Percentiles rank a stretch among this genome's conserved stretches.
phyloP scores from a whole-genome alignment of 2,113 vertebrate genomes.

The Vulpes vulpes region DNA sequence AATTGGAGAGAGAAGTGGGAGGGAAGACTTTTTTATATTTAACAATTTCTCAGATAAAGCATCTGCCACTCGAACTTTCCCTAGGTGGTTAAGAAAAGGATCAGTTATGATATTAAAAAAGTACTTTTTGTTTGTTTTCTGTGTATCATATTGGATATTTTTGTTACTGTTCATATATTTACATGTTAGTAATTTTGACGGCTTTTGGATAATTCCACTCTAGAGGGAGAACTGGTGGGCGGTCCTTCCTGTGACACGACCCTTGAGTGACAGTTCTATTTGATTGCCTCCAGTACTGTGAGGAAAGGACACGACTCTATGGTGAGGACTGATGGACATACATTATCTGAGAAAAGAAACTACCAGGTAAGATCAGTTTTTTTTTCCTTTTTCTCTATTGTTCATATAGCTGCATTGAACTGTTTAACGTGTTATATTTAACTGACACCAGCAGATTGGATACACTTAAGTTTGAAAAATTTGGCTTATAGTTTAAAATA shows the following conservation, averaged over 20 bases:
- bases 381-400: not conserved
- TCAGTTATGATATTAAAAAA: not conserved
- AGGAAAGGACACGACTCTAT: constrained; percentile 87
- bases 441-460: not conserved
- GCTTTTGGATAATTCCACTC: constrained; percentile 86
- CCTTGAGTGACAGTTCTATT: constrained; percentile 86
- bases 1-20: not conserved
- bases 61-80: not conserved
- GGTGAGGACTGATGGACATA: constrained; percentile 87
- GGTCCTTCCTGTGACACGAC: constrained; percentile 86
- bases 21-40: constrained; percentile 53
- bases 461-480: constrained; percentile 41
- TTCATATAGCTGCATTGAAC: constrained; percentile 21
- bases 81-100: not conserved
- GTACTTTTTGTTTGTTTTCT: constrained; percentile 42
- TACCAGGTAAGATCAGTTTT: constrained; percentile 81
- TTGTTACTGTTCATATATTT: constrained; percentile 77
- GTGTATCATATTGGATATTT: constrained; percentile 73
- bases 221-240: constrained; percentile 86
- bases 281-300: constrained; percentile 87
- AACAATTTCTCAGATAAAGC: constrained; percentile 31
- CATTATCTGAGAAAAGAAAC: constrained; percentile 87
- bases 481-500: constrained; percentile 41
- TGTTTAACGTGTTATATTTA: constrained; percentile 49
- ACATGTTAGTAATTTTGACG: constrained; percentile 85